These are phyloP conservation scores for Aurelia sp. DNA, from an alignment of 30 jellyfish, hydroid and myxozoan genomes.

Conservation along the genomic window DNA sequence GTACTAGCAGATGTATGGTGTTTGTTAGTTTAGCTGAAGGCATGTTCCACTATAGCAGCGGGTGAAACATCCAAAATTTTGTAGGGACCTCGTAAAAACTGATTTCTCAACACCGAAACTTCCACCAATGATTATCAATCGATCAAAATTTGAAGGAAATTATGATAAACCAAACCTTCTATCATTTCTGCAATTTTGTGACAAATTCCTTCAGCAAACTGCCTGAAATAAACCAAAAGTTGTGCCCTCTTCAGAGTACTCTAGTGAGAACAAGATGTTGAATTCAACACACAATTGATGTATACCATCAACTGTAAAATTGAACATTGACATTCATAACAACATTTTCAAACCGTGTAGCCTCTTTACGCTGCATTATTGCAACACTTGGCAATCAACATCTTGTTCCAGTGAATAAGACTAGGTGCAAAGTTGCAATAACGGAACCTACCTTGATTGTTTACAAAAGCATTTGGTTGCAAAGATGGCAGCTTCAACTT, in stretches of 20 bases:
- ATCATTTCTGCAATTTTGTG: slow-evolving; percentile 88
- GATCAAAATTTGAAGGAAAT: background rate
- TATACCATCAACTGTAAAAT: too few species aligned
- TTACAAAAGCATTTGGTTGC: slow-evolving; percentile 94
- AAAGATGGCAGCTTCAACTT: slow-evolving; percentile 98
- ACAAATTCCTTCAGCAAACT: slow-evolving; percentile 91
- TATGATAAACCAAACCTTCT: slow-evolving; percentile 47
- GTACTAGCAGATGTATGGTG: too few species aligned
- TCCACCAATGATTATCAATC: background rate
- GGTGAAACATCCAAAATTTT: too few species aligned
- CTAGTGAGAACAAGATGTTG: too few species aligned
- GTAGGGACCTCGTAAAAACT: too few species aligned
- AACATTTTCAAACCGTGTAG: too few species aligned
- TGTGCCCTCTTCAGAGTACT: too few species aligned
- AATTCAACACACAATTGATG: too few species aligned
- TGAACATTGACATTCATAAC: too few species aligned
- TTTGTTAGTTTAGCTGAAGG: too few species aligned
- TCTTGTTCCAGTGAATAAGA: background rate
- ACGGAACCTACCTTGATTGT: slow-evolving; percentile 80
- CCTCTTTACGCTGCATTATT: background rate
- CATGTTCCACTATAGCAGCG: too few species aligned
- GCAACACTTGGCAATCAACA: background rate
- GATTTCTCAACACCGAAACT: too few species aligned
- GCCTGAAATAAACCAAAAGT: slow-evolving; percentile 33
- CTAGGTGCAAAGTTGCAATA: background rate